A percentile compares a stretch with the other conserved stretches of the same genome.
phyloP scores from a whole-genome alignment of 2,113 vertebrate species.

The Hepsetus odoe region DNA sequence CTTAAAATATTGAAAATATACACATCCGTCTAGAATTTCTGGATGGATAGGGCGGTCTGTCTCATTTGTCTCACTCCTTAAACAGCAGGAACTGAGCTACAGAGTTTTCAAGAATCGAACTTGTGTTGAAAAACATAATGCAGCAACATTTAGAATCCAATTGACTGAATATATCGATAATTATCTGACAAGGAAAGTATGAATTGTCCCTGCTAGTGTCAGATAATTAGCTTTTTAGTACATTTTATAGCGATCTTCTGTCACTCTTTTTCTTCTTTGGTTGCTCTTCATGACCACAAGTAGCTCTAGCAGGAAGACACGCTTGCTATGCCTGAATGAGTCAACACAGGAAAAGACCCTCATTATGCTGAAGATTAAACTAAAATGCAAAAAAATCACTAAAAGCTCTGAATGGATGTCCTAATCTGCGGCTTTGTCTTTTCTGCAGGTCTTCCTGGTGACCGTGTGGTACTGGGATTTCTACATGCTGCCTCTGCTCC shows the following conservation, averaged over 20 bases:
- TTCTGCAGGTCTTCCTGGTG: slow-evolving; percentile 84
- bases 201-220: too few relatives aligned
- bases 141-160: too few relatives aligned
- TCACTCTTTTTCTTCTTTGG: not conserved
- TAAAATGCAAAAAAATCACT: not conserved
- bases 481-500: slow-evolving; percentile 90
- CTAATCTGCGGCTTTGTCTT: slow-evolving; percentile 48
- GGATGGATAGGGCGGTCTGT: too few relatives aligned
- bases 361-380: not conserved
- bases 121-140: too few relatives aligned
- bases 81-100: too few relatives aligned
- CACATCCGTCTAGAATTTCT: too few relatives aligned
- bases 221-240: too few relatives aligned
- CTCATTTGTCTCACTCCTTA: too few relatives aligned
- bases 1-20: too few relatives aligned
- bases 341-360: not conserved
- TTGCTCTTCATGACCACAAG: not conserved
- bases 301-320: not conserved
- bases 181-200: too few relatives aligned
- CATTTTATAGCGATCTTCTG: not conserved
- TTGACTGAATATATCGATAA: too few relatives aligned
- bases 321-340: not conserved
- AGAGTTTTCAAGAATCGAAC: too few relatives aligned
- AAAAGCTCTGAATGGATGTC: slow-evolving; percentile 20
- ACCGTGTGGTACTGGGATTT: slow-evolving; percentile 91